These are phyloP conservation scores for Nothura maculosa DNA, from an alignment of 2,797 vertebrate genomes.

Conservation along the genomic window DNA sequence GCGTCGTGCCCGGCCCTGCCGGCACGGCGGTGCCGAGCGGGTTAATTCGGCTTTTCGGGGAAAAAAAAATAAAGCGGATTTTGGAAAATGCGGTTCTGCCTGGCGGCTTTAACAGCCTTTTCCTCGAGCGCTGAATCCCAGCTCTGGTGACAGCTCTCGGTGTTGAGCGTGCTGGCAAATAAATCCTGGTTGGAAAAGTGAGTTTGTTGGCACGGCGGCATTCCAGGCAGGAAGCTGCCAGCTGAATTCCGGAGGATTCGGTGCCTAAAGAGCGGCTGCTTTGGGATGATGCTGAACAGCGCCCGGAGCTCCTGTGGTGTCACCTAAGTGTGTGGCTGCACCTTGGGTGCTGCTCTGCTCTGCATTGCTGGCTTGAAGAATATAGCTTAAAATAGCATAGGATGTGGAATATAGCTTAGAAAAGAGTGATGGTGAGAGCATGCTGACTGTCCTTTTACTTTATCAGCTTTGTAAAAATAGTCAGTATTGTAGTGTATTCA, in stretches of 20 bases:
- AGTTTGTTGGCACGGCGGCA: not conserved
- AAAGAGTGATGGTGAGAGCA: not conserved
- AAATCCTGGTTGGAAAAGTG: not conserved
- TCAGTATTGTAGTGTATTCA: not conserved
- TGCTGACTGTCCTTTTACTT: not conserved
- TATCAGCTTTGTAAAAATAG: not conserved
- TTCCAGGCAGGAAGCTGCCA: not conserved
- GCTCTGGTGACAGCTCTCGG: not conserved
- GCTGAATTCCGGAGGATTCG: not conserved
- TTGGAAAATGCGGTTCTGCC: too few species aligned
- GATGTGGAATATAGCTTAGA: not conserved
- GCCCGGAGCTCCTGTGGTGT: not conserved
- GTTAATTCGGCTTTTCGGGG: fast-evolving
- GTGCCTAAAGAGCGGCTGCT: not conserved
- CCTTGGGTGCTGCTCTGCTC: not conserved
- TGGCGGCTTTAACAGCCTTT: not conserved
- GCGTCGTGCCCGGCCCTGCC: too few species aligned
- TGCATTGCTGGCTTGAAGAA: too few species aligned
- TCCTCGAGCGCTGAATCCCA: not conserved
- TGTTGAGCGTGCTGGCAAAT: not conserved
- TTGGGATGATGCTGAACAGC: not conserved
- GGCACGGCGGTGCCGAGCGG: not conserved
- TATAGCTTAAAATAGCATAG: not conserved
- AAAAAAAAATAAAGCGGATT: fast-evolving
- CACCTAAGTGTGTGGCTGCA: not conserved